A percentile compares a stretch with the other conserved stretches of the same genome.
phyloP scores from a whole-genome alignment of 1,140 invertebrate species.

The roundworm (Caenorhabditis elegans) region WBcel235 BX284605.5:9518001-9518500 shows the following conservation, averaged over 20 bases:
- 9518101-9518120: constrained; percentile 58
- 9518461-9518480: constrained; percentile 65
- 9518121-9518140: constrained; percentile 56
- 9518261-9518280: constrained; percentile 61
- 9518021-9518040: constrained; percentile 61
- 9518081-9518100: constrained; percentile 59
- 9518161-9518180: constrained; percentile 56
- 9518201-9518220: constrained; percentile 60
- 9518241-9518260: constrained; percentile 60
- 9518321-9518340: constrained; percentile 55
- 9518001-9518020: constrained; percentile 63
- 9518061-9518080: constrained; percentile 63
- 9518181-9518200: constrained; percentile 66
- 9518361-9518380: constrained; percentile 63
- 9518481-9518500: constrained; percentile 54
- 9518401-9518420: constrained; percentile 52
- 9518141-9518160: constrained; percentile 57
- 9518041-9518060: constrained; percentile 64
- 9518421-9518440: constrained; percentile 55
- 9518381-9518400: constrained; percentile 66
- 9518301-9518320: neutral
- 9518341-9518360: constrained; percentile 62
- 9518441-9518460: constrained; percentile 61
- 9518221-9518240: constrained; percentile 61
- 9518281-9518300: constrained; percentile 55